Evolutionary conservation across 2,888 invertebrate species (phyloP).

Genomic region (Synanthedon formicaeformis): DNA sequence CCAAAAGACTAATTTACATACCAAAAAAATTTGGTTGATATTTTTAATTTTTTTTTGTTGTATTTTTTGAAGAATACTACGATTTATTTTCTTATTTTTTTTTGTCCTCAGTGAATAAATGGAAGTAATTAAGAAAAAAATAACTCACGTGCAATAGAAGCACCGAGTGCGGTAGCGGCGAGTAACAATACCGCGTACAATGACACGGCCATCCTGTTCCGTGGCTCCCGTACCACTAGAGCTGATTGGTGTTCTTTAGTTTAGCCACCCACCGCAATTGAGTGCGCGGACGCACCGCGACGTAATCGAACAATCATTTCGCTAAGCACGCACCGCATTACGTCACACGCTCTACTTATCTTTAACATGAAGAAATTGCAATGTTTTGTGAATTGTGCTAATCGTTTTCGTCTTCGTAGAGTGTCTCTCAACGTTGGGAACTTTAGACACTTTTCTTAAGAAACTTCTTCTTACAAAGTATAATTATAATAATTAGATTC

Average conservation of each 20-base stretch:
- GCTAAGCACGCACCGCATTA: neutral
- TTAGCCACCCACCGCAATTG: slow-evolving; percentile 31
- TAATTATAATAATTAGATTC: no score
- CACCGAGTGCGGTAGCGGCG: slow-evolving; percentile 52
- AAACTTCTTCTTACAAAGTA: no score
- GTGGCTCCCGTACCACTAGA: slow-evolving; percentile 51
- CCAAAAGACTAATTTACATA: no score
- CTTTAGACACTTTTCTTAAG: slow-evolving; percentile 41
- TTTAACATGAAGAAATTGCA: neutral
- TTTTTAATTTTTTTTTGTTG: no score
- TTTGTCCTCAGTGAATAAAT: no score
- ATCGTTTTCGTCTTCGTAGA: neutral
- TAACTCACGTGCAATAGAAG: slow-evolving; percentile 59
- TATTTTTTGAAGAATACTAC: no score
- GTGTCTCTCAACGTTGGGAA: slow-evolving; percentile 18
- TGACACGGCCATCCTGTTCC: slow-evolving; percentile 49
- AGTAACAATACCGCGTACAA: slow-evolving; percentile 48
- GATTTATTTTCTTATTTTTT: no score
- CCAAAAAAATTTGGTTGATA: no score
- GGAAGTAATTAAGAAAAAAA: neutral
- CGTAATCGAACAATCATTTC: neutral
- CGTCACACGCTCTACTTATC: neutral
- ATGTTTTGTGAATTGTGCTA: neutral
- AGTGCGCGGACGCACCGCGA: slow-evolving; percentile 24
- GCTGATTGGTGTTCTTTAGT: slow-evolving; percentile 50